These are phyloP conservation scores for Hipparchia semele DNA, from an alignment of 2,888 invertebrate species.

Conservation along the genomic window DNA sequence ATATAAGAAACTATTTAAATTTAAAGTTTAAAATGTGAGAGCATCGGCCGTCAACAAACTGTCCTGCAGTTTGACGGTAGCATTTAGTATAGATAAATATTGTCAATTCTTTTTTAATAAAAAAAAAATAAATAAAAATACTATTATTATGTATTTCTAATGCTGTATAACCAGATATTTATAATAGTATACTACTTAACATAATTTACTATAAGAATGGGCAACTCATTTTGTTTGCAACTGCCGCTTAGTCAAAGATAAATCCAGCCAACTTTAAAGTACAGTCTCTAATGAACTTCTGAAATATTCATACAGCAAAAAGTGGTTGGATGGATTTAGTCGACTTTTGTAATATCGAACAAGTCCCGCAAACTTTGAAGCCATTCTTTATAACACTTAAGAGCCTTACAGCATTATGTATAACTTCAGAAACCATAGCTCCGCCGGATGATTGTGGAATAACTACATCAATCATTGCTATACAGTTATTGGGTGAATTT, in stretches of 20 bases:
- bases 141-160: too few relatives aligned
- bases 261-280: conserved; percentile 18
- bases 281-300: conserved; percentile 20
- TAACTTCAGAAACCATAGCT: background rate
- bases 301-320: conserved; percentile 27
- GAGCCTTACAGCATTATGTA: conserved; percentile 14
- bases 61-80: too few relatives aligned
- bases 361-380: conserved; percentile 17
- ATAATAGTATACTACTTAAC: background rate
- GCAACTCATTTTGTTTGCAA: conserved; percentile 3
- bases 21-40: too few relatives aligned
- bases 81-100: too few relatives aligned
- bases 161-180: too few relatives aligned
- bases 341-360: conserved; percentile 25
- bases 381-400: conserved; percentile 17
- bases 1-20: too few relatives aligned
- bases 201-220: background rate
- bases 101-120: too few relatives aligned
- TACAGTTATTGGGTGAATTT: too few relatives aligned
- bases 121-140: too few relatives aligned
- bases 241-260: conserved; percentile 13
- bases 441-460: too few relatives aligned
- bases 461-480: too few relatives aligned
- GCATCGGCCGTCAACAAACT: too few relatives aligned
- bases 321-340: conserved; percentile 21